These are phyloP conservation scores for Galbula dea DNA, from an alignment of 2,113 vertebrate species.

Conservation along the genomic window DNA sequence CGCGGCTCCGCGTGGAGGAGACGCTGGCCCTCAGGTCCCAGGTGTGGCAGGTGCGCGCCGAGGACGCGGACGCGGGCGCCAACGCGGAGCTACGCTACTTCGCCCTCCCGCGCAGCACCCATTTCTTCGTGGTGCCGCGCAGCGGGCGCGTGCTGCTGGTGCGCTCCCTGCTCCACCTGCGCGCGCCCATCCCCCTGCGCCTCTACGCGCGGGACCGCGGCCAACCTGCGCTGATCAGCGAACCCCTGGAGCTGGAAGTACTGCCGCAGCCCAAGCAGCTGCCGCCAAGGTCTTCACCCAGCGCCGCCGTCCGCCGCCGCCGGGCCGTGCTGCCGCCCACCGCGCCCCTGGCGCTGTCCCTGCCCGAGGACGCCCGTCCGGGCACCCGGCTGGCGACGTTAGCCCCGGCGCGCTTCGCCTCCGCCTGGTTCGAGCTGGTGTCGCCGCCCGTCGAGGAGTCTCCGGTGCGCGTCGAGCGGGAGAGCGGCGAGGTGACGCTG, in stretches of 20 bases:
- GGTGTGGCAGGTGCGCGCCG: slow-evolving; percentile 77
- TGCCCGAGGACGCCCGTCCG: slow-evolving; percentile 81
- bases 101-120: slow-evolving; percentile 76
- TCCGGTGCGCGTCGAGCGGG: slow-evolving; percentile 78
- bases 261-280: slow-evolving; percentile 69
- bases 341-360: slow-evolving; percentile 70
- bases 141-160: slow-evolving; percentile 84
- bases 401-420: slow-evolving; percentile 72
- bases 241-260: slow-evolving; percentile 74
- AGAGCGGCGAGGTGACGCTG: slow-evolving; percentile 81
- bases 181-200: slow-evolving; percentile 73
- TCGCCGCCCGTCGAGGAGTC: slow-evolving; percentile 75
- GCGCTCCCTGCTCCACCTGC: slow-evolving; percentile 82
- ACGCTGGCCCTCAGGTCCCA: slow-evolving; percentile 78
- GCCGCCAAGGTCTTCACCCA: not conserved
- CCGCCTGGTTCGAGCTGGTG: slow-evolving; percentile 76
- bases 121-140: slow-evolving; percentile 87
- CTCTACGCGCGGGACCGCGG: slow-evolving; percentile 85
- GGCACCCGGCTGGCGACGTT: slow-evolving; percentile 79
- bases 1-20: slow-evolving; percentile 78
- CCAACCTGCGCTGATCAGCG: slow-evolving; percentile 79
- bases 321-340: slow-evolving; percentile 39
- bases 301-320: slow-evolving; percentile 34
- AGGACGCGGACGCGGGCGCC: slow-evolving; percentile 80
- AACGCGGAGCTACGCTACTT: slow-evolving; percentile 87